phyloP scores from a whole-genome alignment of 92 coral and sea anemone genomes.

The Epizoanthus fatuus region DNA sequence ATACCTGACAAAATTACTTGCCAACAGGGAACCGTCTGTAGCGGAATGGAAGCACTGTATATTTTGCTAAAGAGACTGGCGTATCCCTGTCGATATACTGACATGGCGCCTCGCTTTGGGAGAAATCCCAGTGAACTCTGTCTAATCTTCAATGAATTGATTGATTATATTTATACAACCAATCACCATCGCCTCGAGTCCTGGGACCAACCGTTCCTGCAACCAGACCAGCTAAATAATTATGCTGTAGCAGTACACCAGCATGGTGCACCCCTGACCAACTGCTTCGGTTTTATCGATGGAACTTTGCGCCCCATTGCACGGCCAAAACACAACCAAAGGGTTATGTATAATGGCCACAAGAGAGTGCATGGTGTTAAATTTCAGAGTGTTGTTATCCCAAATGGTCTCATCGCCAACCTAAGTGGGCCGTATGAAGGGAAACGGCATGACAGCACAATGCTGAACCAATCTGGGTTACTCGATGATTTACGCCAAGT shows the following conservation, averaged over 20 bases:
- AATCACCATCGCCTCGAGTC: constrained; percentile 44
- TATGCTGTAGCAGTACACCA: constrained; percentile 51
- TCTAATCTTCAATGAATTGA: constrained; percentile 42
- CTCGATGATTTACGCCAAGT: constrained; percentile 24
- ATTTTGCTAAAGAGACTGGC: constrained; percentile 38
- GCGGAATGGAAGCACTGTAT: constrained; percentile 36
- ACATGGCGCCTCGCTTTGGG: constrained; percentile 47
- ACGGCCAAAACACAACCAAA: constrained; percentile 45
- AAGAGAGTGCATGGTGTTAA: constrained; percentile 27
- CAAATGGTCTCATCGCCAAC: constrained; percentile 38
- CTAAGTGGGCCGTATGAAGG: constrained; percentile 31
- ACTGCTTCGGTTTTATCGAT: constrained; percentile 35
- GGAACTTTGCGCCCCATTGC: constrained; percentile 39
- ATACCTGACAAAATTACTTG: constrained; percentile 48
- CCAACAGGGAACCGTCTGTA: constrained; percentile 30
- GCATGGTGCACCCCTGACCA: constrained; percentile 45
- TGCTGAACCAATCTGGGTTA: constrained; percentile 12
- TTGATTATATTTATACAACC: constrained; percentile 19
- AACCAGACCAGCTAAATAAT: constrained; percentile 32
- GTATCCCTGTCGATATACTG: constrained; percentile 51
- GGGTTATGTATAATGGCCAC: constrained; percentile 16
- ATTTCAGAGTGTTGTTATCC: constrained; percentile 38
- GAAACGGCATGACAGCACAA: constrained; percentile 36
- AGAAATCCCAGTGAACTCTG: constrained; percentile 53
- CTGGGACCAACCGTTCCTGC: constrained; percentile 50